Evolutionary conservation across 92 coral and sea anemone genomes (phyloP), one percentile per base, ranked within the genome.

Genomic region (Parazoanthus swiftii): DNA sequence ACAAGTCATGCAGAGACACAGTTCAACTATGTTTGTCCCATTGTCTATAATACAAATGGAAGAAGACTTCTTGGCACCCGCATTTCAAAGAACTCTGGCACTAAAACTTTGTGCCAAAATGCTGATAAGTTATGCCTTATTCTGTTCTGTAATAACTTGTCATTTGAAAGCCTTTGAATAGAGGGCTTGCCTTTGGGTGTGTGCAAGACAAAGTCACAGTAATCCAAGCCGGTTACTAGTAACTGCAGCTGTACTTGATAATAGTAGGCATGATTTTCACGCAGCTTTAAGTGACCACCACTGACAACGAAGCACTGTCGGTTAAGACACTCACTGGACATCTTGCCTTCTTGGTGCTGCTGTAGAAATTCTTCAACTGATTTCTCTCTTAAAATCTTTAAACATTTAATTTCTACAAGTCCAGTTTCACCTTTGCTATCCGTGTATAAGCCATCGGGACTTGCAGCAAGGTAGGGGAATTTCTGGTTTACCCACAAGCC

Each of bases 161-260:
- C 86, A 63, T 90, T 91, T 81, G 46, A 26, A 39, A 91, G 77
- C 68, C 88, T 82, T 82, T 91, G 85, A n/a, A 91, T 82, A 77
- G 33, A 88, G 8, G 85, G 90, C 14, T 7, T 74, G 42, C 92
- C 92, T 77, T 86, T 81, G 38, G 88, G 90, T 39, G 92, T 54
- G 85, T 90, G 88, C 76, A 86, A 87, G 65, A 90, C 90, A 81
- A 90, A 90, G 75, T 90, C 90, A 86, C 92, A 90, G 63, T 81
- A 56, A 25, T 63, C 82, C 58, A 90, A 90, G 63, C 87, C 90
- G 29, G 90, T 90, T 23, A 90, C 92, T 21, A 90, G 88, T 54
- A 90, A 59, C 80, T 42, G 79, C 74, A 90, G 23, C 79, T 90
- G 90, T 58, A 90, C 90, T 86, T 86, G 88, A 46, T 81, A 87